Percentiles rank a stretch among this genome's conserved stretches.
phyloP scores from a whole-genome alignment of 2,888 invertebrate genomes.

The Trachelus tabidus region DNA sequence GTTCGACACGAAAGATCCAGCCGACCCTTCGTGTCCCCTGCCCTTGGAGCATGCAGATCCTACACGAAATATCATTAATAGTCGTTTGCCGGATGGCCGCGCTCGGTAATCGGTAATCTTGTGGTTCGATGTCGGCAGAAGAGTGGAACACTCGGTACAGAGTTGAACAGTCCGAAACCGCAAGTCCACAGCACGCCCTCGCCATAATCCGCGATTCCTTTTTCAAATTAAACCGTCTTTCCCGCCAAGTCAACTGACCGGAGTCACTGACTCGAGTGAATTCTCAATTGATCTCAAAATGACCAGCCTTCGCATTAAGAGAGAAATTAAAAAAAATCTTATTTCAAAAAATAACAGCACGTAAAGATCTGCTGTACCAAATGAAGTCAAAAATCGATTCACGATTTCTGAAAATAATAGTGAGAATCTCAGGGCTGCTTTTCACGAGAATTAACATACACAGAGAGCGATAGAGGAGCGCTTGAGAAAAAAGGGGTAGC shows the following conservation, averaged over 20 bases:
- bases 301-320: no score
- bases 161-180: slow-evolving; percentile 50
- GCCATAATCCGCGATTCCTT: slow-evolving; percentile 24
- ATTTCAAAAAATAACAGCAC: no score
- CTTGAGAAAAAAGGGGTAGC: slow-evolving; percentile 29
- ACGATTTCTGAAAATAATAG: background rate
- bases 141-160: slow-evolving; percentile 5
- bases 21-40: background rate
- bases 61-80: slow-evolving; percentile 63
- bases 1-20: background rate
- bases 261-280: background rate
- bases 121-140: slow-evolving; percentile 44
- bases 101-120: slow-evolving; percentile 56
- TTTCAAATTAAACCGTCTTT: background rate
- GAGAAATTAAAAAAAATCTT: no score
- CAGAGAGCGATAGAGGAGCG: slow-evolving; percentile 37
- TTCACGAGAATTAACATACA: slow-evolving; percentile 41
- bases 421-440: background rate
- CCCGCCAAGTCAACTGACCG: background rate
- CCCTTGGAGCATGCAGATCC: slow-evolving; percentile 54
- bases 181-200: slow-evolving; percentile 56
- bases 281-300: background rate
- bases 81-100: slow-evolving; percentile 65
- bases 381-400: background rate
- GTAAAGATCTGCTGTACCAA: no score